Evolutionary conservation across 2,797 vertebrate species (phyloP).

Genomic region (Clarias pachynema): DNA sequence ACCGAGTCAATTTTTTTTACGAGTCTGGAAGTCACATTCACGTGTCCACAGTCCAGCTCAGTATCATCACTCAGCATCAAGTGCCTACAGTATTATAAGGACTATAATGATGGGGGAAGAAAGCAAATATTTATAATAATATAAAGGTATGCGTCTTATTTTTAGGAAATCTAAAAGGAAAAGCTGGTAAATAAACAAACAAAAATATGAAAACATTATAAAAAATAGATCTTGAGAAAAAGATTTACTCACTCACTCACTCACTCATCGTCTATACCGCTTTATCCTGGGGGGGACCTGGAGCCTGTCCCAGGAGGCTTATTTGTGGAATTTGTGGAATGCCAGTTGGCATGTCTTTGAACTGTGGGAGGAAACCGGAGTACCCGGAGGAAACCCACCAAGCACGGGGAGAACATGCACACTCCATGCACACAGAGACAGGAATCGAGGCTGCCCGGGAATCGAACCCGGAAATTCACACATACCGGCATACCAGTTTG

Average conservation of each 20-base stretch:
- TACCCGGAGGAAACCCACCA: no score
- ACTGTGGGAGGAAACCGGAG: no score
- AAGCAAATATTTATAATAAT: neutral
- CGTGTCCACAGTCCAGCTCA: neutral
- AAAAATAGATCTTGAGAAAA: neutral
- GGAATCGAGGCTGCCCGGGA: no score
- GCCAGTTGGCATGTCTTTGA: no score
- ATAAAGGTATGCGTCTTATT: neutral
- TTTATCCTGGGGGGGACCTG: no score
- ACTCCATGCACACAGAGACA: no score
- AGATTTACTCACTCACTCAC: no score
- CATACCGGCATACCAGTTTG: neutral
- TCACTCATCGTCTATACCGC: no score
- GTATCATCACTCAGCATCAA: neutral
- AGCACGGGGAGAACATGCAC: no score
- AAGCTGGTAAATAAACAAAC: neutral
- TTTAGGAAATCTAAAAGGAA: neutral
- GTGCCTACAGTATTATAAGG: neutral
- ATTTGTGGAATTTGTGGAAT: no score
- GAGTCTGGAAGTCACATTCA: neutral
- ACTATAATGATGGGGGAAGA: neutral
- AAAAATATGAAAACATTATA: neutral
- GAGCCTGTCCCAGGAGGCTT: no score
- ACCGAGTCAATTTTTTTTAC: neutral
- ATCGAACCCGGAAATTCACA: slow-evolving; percentile 9